These are phyloP conservation scores for Agonopterix subpropinquella DNA, from an alignment of 2,888 invertebrate species.

Conservation along the genomic window DNA sequence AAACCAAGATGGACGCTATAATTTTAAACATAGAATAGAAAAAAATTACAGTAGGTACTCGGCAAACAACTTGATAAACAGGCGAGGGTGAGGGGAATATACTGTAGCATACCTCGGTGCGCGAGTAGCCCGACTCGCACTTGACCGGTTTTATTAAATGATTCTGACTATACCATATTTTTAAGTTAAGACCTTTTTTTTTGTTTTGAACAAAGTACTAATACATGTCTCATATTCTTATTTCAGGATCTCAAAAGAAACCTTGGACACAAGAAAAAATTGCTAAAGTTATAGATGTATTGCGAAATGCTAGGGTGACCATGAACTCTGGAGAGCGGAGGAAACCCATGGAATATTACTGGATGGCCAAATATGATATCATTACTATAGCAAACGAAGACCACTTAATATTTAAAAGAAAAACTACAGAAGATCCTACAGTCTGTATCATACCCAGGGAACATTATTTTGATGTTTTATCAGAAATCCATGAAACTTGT, in stretches of 20 bases:
- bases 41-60: background rate
- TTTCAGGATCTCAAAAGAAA: background rate
- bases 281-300: conserved; percentile 3
- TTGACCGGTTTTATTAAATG: too few species aligned
- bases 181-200: too few species aligned
- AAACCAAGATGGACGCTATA: too few species aligned
- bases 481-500: conserved; percentile 9
- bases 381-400: conserved; percentile 2
- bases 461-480: conserved; percentile 12
- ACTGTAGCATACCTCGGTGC: too few species aligned
- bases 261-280: background rate
- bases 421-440: conserved; percentile 6
- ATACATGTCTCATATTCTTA: background rate
- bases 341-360: conserved; percentile 5
- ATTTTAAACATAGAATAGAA: background rate
- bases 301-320: conserved; percentile 1
- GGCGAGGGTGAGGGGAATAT: background rate
- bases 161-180: too few species aligned
- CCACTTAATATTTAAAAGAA: conserved; percentile 15
- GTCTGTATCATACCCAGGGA: conserved; percentile 13
- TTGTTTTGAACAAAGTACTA: too few species aligned
- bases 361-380: conserved; percentile 6
- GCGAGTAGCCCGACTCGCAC: too few species aligned
- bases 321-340: background rate
- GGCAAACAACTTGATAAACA: background rate